Evolutionary conservation across 2,113 vertebrate genomes (phyloP).

Genomic region (Callipepla californica): DNA sequence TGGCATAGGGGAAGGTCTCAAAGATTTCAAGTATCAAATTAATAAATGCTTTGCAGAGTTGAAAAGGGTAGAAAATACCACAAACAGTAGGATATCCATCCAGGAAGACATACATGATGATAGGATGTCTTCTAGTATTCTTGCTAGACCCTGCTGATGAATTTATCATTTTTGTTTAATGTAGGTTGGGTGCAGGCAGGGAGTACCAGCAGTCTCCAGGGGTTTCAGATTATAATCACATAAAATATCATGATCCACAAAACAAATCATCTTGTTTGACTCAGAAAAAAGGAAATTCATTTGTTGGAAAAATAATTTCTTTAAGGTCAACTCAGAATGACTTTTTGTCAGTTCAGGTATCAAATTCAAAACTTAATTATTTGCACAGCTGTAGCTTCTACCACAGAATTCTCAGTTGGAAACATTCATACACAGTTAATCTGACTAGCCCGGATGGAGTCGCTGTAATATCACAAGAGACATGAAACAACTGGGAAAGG

Average conservation of each 20-base stretch:
- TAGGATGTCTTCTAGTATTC: background rate
- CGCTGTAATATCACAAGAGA: background rate
- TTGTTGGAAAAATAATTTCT: background rate
- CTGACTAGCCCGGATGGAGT: background rate
- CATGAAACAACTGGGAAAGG: background rate
- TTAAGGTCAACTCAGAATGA: background rate
- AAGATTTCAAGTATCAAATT: background rate
- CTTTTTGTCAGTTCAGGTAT: background rate
- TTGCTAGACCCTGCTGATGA: background rate
- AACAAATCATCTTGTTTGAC: background rate
- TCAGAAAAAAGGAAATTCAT: background rate
- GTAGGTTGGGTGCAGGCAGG: background rate
- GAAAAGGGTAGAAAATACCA: background rate
- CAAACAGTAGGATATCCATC: background rate
- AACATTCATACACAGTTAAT: background rate
- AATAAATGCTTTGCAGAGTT: background rate
- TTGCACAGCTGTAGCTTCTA: background rate
- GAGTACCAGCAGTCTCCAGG: background rate
- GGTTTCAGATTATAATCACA: background rate
- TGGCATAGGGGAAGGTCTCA: background rate
- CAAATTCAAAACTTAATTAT: background rate
- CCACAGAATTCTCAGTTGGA: background rate
- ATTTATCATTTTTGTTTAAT: background rate
- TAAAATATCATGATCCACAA: background rate
- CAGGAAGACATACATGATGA: background rate